Percentiles rank a stretch among this genome's conserved stretches.
Conservation (phyloP, 2,113 vertebrate genomes). For the Pedetes capensis region DNA sequence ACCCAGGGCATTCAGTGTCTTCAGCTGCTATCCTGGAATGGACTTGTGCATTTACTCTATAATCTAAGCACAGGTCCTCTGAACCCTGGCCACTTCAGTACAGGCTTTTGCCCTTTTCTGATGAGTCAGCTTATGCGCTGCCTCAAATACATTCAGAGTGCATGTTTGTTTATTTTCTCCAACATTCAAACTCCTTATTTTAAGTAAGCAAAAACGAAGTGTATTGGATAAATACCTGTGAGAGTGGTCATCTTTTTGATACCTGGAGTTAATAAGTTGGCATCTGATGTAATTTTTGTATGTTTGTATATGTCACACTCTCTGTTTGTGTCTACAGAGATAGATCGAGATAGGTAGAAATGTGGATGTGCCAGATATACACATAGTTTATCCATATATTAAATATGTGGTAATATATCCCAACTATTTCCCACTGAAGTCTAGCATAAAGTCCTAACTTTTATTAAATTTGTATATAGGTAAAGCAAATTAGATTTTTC, state of each 20-base stretch:
- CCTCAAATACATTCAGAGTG: background rate
- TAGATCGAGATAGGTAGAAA: background rate
- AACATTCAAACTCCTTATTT: slow-evolving; percentile 2
- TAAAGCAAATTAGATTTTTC: slow-evolving; percentile 5
- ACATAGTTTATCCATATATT: background rate
- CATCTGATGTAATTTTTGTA: background rate
- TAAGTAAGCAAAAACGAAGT: background rate
- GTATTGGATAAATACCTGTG: background rate
- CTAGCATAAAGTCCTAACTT: background rate
- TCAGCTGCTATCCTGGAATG: background rate
- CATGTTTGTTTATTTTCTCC: background rate
- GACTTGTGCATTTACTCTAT: background rate
- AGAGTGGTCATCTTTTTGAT: background rate
- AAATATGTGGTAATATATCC: background rate
- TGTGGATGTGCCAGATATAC: background rate
- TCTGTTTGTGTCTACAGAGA: background rate
- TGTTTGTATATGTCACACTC: background rate
- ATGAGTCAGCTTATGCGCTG: background rate
- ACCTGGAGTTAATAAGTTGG: slow-evolving; percentile 18
- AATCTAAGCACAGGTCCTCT: background rate
- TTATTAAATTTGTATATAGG: background rate
- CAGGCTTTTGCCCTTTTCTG: background rate
- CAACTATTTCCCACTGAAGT: background rate
- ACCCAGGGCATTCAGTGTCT: background rate
- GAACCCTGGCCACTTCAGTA: background rate